Base-by-base conservation (phyloP, 2,113 vertebrate genomes). In the Chroicocephalus ridibundus region DNA sequence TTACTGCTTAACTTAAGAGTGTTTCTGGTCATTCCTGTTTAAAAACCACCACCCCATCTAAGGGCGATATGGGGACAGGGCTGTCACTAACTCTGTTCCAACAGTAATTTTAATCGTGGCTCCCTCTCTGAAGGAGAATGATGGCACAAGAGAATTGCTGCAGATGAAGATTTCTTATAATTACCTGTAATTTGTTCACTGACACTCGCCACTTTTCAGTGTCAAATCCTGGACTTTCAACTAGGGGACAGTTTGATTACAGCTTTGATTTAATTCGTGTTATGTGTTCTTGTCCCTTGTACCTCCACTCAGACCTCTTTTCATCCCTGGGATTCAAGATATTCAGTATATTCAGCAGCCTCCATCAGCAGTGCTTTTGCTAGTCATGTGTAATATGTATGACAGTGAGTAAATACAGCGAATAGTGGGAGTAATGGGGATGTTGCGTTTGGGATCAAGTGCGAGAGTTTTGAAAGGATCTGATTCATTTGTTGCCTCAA, bases 11-110 rank as follows among this genome's bases (percentile, higher is more conserved):
- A 36, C 16, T 52, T 34, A 34, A 34, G 40, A 31, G 2, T 38
- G 5, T 36, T 84, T 54, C 49, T 42, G 29, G 6, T 25, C 64
- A 15, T 21, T 68, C 62, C 47, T 36, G 12, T 34, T 88, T 15
- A 10, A 79, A 58, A 90, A 22, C 14, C 31, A 24, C 42, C 16
- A 1, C 11, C 13, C 12, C 8, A 0, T 14, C 10, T 10, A 34
- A 36, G 31, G 47, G 25, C 26, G 11, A 2, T 9, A 24, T 0
- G 0, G 42, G 46, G n/a, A 31, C 10, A 1, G 18, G 38, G 55
- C 36, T 54, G 29, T 29, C 62, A 9, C 16, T 31, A 3, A 3
- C 5, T 71, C 25, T 32, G 10, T 44, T 79, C 51, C 42, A 42
- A 7, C 32, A 26, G 22, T 8, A 19, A 19, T 42, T 81, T 31